A percentile compares a stretch with the other conserved stretches of the same genome.
Evolutionary conservation across 2,888 invertebrate species (phyloP).

Genomic region (Metacarcinus magister): DNA sequence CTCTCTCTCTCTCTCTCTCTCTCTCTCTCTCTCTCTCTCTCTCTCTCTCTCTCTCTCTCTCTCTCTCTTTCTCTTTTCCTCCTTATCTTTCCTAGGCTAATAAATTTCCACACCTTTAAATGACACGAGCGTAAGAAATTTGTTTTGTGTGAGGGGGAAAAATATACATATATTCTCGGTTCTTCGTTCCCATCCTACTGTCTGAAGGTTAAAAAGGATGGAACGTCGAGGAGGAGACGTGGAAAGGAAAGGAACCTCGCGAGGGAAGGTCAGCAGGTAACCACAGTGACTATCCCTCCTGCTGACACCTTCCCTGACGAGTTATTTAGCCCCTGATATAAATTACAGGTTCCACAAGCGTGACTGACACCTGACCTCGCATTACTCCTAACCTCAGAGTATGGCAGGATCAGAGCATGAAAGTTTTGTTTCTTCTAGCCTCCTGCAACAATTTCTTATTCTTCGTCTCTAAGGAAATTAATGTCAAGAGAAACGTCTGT

Average conservation of each 20-base stretch:
- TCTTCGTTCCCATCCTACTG: not conserved
- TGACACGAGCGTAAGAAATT: not conserved
- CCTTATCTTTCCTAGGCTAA: not conserved
- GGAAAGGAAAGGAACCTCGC: not conserved
- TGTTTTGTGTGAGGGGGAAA: not conserved
- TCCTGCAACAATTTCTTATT: no score
- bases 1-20: no score
- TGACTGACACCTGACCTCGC: not conserved
- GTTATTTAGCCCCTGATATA: constrained; percentile 14
- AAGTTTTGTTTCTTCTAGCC: not conserved
- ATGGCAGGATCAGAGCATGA: not conserved
- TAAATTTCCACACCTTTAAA: not conserved
- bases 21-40: no score
- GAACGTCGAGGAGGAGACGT: not conserved
- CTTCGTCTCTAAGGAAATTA: no score
- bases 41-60: no score
- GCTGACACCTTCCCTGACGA: constrained; percentile 31
- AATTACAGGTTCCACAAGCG: constrained; percentile 21
- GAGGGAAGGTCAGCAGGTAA: not conserved
- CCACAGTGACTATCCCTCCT: not conserved
- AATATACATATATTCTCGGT: not conserved
- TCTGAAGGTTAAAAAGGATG: not conserved
- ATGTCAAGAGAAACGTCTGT: no score
- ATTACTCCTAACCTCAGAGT: not conserved
- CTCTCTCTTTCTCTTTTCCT: no score